These are phyloP conservation scores for Chaenodraco wilsoni DNA, from an alignment of 2,797 vertebrate species.

Conservation along the genomic window DNA sequence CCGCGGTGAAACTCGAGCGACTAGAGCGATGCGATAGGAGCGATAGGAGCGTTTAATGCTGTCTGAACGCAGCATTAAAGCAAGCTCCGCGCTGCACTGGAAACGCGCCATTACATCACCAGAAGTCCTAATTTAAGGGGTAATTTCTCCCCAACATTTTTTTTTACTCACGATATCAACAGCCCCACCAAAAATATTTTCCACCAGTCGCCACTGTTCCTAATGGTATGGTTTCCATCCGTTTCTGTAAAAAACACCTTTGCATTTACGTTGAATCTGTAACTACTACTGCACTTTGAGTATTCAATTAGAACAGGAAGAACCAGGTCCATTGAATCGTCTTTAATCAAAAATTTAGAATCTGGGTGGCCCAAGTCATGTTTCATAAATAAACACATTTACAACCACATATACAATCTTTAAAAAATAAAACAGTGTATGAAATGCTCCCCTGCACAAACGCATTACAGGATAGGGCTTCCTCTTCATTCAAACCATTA, in stretches of 20 bases:
- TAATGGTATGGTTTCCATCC: background rate
- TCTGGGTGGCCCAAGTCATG: background rate
- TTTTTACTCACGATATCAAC: no score
- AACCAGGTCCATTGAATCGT: background rate
- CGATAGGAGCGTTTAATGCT: no score
- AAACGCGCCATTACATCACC: no score
- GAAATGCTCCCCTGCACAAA: slow-evolving; percentile 3
- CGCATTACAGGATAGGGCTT: slow-evolving; percentile 7
- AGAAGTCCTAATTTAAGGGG: no score
- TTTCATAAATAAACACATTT: slow-evolving; percentile 10
- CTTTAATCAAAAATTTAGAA: background rate
- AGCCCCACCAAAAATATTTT: no score
- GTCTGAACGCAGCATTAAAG: no score
- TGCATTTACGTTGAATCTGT: background rate
- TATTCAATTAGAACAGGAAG: slow-evolving; percentile 3
- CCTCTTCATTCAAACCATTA: slow-evolving; percentile 7
- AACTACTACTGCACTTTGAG: background rate
- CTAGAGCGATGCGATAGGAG: no score
- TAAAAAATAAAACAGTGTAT: slow-evolving; percentile 3
- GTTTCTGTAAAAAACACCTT: background rate
- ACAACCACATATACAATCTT: slow-evolving; percentile 17
- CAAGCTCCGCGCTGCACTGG: no score
- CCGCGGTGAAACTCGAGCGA: no score
- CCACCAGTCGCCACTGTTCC: background rate
- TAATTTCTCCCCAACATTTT: no score